Base-by-base conservation (phyloP, 2,888 invertebrate genomes). In the Ametastegia equiseti region DNA sequence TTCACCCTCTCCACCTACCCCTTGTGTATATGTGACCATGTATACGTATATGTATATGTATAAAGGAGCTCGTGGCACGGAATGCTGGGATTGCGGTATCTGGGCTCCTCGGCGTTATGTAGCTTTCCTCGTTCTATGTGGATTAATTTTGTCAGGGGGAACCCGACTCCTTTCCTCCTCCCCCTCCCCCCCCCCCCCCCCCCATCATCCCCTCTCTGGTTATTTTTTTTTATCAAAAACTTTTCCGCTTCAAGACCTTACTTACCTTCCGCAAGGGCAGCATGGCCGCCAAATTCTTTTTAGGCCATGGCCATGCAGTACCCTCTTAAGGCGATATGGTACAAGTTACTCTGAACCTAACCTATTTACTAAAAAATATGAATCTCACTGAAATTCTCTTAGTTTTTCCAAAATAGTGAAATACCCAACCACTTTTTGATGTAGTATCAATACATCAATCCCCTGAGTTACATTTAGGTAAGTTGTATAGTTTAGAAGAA, bases 1-100 rank as follows among this genome's bases (percentile, higher is more conserved):
- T 75, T 27, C 27, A 23, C 47, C 39, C 23, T 67, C 39, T 67
- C 6, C 11, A 5, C 0, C 57, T 23, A 9, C 33, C 11, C 15
- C 63, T 63, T 5, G 0, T 27, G n/a, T 19, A 54, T 50, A 5
- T 50, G 9, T 50, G 9, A 23, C 19, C 9, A 19, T 54, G 9
- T 6, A 54, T 2, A 23, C 19, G 23, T 30, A 13, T 27, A 36
- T 19, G 15, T 47, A 42, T 69, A 42, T 71, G 36, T 71, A 71
- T 71, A 47, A 47, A 71, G 47, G 23, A 71, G 65, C 71, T 45
- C 75, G 33, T 33, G 36, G 11, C 30, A 47, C 42, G 71, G 47
- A 71, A 71, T 71, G 45, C 71, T 71, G 71, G 47, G 45, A 71
- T 71, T 71, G n/a, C 71, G 45, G 71, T 30, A 45, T 30, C 45